Evolutionary conservation across 2,888 invertebrate genomes (phyloP), one percentile per base, ranked within the genome.

Genomic region (Dryocosmus kuriphilus): DNA sequence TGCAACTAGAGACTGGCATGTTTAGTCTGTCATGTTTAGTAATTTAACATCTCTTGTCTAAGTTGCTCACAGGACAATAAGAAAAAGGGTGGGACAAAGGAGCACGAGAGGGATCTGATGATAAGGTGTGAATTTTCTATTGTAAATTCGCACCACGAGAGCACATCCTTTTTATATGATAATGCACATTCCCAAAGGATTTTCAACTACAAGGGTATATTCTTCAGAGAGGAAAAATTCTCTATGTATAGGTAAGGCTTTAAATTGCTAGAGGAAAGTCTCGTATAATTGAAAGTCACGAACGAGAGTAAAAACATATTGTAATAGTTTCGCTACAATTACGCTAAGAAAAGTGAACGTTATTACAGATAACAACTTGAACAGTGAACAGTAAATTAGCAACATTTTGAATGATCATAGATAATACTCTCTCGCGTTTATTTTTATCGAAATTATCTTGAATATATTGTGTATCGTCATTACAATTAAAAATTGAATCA

Each of bases 241-340:
- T 24, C 27, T 9, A 67, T 30, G 27, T 67, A 16, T 46, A 51
- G 41, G 46, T 24, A 27, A 46, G 46, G 30, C 46, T 46, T 24
- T 24, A 63, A 67, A 67, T 67, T 27, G 19, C 46, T 22, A 67
- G 24, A n/a, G 38, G 22, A 11, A 63, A 35, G 46, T 9, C 30
- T 27, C 46, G 30, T 41, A 51, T n/a, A 51, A 67, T 67, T 30
- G 67, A 67, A 67, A 67, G 67, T 67, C 46, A 16, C n/a, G 19
- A 65, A 67, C 67, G 46, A 67, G 67, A 51, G 67, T 67, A 51
- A 67, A 67, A 67, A 67, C 67, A 30, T 67, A 51, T 67, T 67
- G 30, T 67, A 67, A 67, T 16, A 46, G 67, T 67, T 63, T 63
- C 63, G 38, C 63, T 22, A 35, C 22, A 63, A 63, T 38, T 63